A percentile compares a stretch with the other conserved stretches of the same genome.
These are phyloP conservation scores for Noctua comes DNA, from an alignment of 2,888 invertebrate genomes.

Conservation along the genomic window DNA sequence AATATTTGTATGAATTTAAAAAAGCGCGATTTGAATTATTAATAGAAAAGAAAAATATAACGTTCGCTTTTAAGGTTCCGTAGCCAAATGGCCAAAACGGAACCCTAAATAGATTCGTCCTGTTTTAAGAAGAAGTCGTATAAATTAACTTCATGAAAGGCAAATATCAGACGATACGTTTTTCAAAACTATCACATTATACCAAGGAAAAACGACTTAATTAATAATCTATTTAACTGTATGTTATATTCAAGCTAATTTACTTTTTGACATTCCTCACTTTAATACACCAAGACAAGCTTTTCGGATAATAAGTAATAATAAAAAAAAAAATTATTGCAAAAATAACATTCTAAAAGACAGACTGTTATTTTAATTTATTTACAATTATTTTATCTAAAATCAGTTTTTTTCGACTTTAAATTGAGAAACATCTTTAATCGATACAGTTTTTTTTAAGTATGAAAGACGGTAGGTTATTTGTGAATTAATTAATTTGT, in stretches of 20 bases:
- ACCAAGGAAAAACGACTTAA: background rate
- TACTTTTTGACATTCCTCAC: background rate
- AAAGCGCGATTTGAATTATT: no score
- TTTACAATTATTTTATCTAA: background rate
- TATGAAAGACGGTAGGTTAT: background rate
- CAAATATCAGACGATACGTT: no score
- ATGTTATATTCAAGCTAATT: background rate
- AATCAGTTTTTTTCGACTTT: background rate
- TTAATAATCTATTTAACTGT: background rate
- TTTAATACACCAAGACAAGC: background rate
- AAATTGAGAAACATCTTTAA: background rate
- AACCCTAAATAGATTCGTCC: background rate
- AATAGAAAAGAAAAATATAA: background rate
- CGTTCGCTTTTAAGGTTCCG: background rate
- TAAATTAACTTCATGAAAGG: background rate
- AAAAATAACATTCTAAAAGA: background rate
- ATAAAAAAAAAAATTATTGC: background rate
- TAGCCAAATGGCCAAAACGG: background rate
- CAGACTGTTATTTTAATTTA: background rate
- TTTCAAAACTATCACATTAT: no score
- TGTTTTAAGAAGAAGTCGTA: background rate
- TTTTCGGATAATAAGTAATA: fast-evolving
- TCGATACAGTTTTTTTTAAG: background rate
- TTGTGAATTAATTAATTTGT: slow-evolving; percentile 5
- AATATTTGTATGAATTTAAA: background rate